Evolutionary conservation across 2,113 vertebrate genomes (phyloP), one percentile per base, ranked within the genome.

Genomic region (Acanthochromis polyacanthus): DNA sequence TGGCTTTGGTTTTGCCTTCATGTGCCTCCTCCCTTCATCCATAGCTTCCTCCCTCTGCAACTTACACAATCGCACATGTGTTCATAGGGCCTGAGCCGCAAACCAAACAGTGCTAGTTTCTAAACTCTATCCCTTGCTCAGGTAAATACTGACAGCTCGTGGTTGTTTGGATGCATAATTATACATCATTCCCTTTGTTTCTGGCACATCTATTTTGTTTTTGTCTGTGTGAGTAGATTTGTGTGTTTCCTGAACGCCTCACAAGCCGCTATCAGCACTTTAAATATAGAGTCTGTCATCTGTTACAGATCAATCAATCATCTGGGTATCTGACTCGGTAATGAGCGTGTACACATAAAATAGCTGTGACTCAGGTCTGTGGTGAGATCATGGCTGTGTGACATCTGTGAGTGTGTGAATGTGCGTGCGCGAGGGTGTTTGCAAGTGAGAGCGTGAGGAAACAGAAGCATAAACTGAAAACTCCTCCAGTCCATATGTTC

Each of bases 391-490:
- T 53, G 65, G 70, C 64, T 66, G 56, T 16, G 56, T 69, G 76
- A 83, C 81, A 81, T 88, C 56, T 81, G 83, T 2, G n/a, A 23
- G 43, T 51, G 48, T 32, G 25, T 62, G 36, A 17, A 51, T 17
- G 20, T 63, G 22, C 50, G 45, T 64, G 61, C 14, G 48, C 7
- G 59, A 14, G 23, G 3, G 78, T 75, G 66, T 85, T 77, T 83
- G 83, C 25, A 64, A 76, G 75, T 9, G 50, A 61, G 46, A 53
- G 67, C 12, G 36, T 63, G 80, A 84, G 79, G 83, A 90, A 88
- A 88, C 86, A 90, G 88, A 92, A 92, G 80, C 84, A 19, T 71
- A 81, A 81, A 84, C 73, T 75, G 58, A 72, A 80, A 56, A 75
- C 79, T 65, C 72, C 66, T 74, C 22, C 63, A 15, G 69, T 52